Percentiles rank a stretch among this genome's conserved stretches.
These are phyloP conservation scores for Diplodus puntazzo DNA, from an alignment of 2,797 vertebrate genomes.

Conservation along the genomic window DNA sequence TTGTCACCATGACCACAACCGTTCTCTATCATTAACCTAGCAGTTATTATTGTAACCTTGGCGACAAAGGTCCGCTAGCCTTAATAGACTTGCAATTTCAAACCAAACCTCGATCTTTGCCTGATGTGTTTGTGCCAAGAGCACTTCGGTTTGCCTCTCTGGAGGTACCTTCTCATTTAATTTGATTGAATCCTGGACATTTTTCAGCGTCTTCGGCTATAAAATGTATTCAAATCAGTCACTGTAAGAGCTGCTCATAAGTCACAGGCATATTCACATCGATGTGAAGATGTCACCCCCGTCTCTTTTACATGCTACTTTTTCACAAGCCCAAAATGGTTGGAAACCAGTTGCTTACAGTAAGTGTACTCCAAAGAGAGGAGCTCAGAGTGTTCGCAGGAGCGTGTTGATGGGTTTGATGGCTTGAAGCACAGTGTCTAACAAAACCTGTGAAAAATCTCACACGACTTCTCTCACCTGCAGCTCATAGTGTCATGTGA, in stretches of 20 bases:
- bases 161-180: not conserved
- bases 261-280: not conserved
- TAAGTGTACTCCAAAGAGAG: not conserved
- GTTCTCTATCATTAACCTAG: not conserved
- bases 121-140: not conserved
- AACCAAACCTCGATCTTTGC: conserved; percentile 9
- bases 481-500: conserved; percentile 19
- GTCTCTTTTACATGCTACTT: not conserved
- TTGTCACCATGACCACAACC: not conserved
- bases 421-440: not conserved
- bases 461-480: conserved; percentile 35
- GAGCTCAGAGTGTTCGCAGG: not conserved
- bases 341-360: not conserved
- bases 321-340: not conserved
- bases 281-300: not conserved
- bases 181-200: not conserved
- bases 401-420: conserved; percentile 4
- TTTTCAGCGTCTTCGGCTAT: not conserved
- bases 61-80: not conserved
- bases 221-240: conserved; percentile 5
- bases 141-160: not conserved
- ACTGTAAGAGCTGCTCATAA: not conserved
- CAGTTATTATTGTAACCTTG: not conserved
- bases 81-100: not conserved
- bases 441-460: conserved; percentile 17